Evolutionary conservation across 1,140 invertebrate genomes (phyloP), one percentile per base, ranked within the genome.

Genomic region (Philopotamus ludificatus): DNA sequence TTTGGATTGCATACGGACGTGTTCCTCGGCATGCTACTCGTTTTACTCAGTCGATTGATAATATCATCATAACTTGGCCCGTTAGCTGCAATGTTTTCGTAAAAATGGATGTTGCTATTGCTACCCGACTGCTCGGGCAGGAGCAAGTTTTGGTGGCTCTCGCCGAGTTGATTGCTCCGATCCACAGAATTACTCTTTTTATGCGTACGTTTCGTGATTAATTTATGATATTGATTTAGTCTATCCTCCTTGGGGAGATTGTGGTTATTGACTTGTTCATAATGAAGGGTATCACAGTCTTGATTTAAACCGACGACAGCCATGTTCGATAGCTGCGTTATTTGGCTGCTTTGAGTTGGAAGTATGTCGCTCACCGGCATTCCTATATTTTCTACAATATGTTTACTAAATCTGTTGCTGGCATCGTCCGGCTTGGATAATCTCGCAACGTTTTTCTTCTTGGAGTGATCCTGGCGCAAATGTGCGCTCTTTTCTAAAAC

Each of bases 401-500:
- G 67, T 62, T 66, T 63, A 62, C 41, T 66, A 60, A 72, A 73
- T 50, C 68, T 70, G 58, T 8, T 63, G 41, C 3, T 16, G 4
- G 4, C 21, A 3, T 49, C 59, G 20, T 65, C 63, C 22, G 47
- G n/a, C 45, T 65, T 65, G 3, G 57, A 10, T 39, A 41, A 20
- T 26, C 63, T 51, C 21, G 16, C 3, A 12, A 63, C 63, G 2
- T 66, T 61, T 7, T 81, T 78, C 57, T 76, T 75, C 9, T 78
- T 75, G 55, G 76, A 76, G 22, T 75, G 74, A 10, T 80, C 79
- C 16, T 77, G 62, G 68, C 79, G 77, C 63, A 74, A 76, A 59
- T 79, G 79, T 4, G 77, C 76, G 8, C 77, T 79, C 67, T 81
- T 81, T 57, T 81, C 79, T 18, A 80, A 72, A 10, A 81, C 79